Evolutionary conservation across 1,140 invertebrate genomes (phyloP).

Genomic region (Philotrypesis tridentata): DNA sequence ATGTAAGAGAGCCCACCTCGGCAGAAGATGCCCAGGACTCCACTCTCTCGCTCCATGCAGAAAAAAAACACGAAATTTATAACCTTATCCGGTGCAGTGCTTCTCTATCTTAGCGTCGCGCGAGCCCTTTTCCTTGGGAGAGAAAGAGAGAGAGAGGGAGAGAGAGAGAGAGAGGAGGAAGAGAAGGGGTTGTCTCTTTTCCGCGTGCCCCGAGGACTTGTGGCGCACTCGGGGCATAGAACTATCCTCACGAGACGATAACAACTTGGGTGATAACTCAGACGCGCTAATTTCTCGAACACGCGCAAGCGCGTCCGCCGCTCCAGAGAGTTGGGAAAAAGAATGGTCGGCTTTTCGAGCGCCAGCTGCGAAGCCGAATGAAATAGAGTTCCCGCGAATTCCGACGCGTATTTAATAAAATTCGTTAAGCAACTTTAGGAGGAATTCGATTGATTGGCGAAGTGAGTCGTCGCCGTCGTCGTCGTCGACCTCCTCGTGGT

Average conservation of each 20-base stretch:
- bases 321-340: neutral
- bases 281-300: slow-evolving; percentile 53
- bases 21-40: no score
- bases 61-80: slow-evolving; percentile 32
- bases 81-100: slow-evolving; percentile 52
- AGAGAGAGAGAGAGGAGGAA: no score
- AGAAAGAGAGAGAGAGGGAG: no score
- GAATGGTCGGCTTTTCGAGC: neutral
- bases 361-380: neutral
- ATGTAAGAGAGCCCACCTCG: neutral
- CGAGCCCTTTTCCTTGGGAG: slow-evolving; percentile 37
- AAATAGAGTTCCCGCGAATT: slow-evolving; percentile 4
- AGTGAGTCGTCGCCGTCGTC: no score
- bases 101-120: slow-evolving; percentile 46
- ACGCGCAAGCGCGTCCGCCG: neutral
- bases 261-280: slow-evolving; percentile 59
- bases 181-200: slow-evolving; percentile 48
- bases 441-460: slow-evolving; percentile 10
- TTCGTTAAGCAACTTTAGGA: neutral
- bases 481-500: no score
- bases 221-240: slow-evolving; percentile 39
- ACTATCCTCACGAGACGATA: slow-evolving; percentile 57
- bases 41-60: no score
- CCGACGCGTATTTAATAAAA: slow-evolving; percentile 28
- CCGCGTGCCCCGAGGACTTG: slow-evolving; percentile 51